Conservation (phyloP, 30 jellyfish, hydroid and myxozoan genomes). For the Catostylus mosaicus region DNA sequence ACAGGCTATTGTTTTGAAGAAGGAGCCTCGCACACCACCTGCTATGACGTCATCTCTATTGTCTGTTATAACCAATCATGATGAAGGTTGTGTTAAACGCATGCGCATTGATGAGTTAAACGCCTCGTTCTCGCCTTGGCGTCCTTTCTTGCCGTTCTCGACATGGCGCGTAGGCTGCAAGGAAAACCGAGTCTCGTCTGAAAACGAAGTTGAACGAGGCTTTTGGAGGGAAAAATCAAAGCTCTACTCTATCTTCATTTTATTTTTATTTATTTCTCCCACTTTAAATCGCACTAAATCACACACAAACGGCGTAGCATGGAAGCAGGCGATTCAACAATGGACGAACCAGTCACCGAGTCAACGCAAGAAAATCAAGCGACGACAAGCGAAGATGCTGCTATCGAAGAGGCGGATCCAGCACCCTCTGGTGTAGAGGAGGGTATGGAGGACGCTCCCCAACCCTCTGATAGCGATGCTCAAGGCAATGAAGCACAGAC, state of each 20-base stretch:
- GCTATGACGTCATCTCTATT: conserved; percentile 62
- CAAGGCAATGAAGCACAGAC: conserved; percentile 4
- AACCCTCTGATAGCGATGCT: conserved; percentile 12
- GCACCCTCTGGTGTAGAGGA: conserved; percentile 2
- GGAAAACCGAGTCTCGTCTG: conserved; percentile 72
- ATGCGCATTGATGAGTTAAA: conserved; percentile 35
- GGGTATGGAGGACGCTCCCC: conserved; percentile 5
- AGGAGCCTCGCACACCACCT: conserved; percentile 59
- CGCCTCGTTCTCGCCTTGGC: conserved; percentile 87
- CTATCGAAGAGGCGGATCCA: conserved; percentile 17
- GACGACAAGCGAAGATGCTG: conserved; percentile 4
- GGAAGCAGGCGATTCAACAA: conserved; percentile 11
- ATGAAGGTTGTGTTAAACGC: neutral
- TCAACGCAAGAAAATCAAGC: conserved; percentile 2
- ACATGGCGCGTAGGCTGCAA: conserved; percentile 85
- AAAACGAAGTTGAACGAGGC: conserved; percentile 72
- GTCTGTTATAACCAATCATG: conserved; percentile 41
- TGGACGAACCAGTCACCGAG: conserved; percentile 4
- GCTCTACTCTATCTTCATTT: conserved; percentile 1
- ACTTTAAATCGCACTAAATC: neutral
- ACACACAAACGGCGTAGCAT: neutral
- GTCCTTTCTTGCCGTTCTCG: conserved; percentile 79
- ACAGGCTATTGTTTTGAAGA: too few relatives aligned
- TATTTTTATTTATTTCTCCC: neutral
- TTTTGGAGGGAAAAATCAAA: conserved; percentile 84